Conservation (phyloP, 2,888 invertebrate species). For the Mermis nigrescens region DNA sequence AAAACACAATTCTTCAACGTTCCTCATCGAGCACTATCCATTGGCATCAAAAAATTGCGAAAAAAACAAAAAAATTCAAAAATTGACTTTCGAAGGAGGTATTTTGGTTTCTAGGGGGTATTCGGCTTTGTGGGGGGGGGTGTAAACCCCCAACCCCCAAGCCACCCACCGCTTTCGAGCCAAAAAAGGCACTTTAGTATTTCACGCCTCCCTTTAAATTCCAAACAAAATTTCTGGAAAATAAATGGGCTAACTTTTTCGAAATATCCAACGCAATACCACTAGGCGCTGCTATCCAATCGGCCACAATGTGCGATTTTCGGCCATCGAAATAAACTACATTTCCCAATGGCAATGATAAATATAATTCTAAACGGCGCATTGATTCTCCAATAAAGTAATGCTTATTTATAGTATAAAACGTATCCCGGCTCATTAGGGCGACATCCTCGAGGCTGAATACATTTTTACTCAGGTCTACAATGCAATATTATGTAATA, state of each 20-base stretch:
- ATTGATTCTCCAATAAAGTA: constrained; percentile 5
- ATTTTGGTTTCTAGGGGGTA: too few relatives aligned
- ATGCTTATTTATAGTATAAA: constrained; percentile 11
- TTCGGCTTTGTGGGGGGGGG: too few relatives aligned
- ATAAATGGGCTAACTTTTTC: constrained; percentile 8
- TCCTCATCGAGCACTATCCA: too few relatives aligned
- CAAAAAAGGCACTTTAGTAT: too few relatives aligned
- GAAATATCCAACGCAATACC: constrained; percentile 12
- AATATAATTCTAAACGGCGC: constrained; percentile 8
- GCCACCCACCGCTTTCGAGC: too few relatives aligned
- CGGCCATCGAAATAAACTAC: constrained; percentile 12
- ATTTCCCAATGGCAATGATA: constrained; percentile 8
- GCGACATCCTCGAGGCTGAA: constrained; percentile 11
- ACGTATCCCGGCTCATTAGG: constrained; percentile 5
- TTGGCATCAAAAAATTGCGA: too few relatives aligned
- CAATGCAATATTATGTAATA: too few relatives aligned
- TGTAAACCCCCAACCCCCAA: too few relatives aligned
- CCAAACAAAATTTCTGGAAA: neutral
- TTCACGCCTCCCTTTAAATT: neutral
- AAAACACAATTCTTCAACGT: too few relatives aligned
- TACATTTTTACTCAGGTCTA: too few relatives aligned
- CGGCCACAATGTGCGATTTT: constrained; percentile 4
- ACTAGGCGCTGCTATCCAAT: constrained; percentile 7
- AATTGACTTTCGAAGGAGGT: too few relatives aligned
- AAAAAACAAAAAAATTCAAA: too few relatives aligned